These are phyloP conservation scores for Eublepharis macularius DNA, from an alignment of 2,113 vertebrate genomes.

Conservation along the genomic window DNA sequence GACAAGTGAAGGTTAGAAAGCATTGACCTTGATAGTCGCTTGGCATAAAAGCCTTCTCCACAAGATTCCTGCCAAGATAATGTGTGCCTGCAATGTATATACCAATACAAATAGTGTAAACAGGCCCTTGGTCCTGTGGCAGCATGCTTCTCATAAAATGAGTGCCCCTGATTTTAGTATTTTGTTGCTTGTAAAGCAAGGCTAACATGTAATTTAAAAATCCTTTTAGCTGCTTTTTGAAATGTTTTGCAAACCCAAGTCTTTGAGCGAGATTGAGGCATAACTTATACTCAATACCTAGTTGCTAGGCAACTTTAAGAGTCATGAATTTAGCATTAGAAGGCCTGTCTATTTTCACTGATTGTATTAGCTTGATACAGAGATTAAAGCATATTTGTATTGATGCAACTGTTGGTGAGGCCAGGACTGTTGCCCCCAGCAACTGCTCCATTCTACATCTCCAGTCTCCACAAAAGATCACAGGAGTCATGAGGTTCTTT, in stretches of 20 bases:
- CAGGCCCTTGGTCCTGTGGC: not conserved
- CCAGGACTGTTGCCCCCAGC: slow-evolving; percentile 22
- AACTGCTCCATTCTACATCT: slow-evolving; percentile 12
- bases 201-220: not conserved
- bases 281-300: not conserved
- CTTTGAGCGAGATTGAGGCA: not conserved
- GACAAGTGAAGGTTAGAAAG: slow-evolving; percentile 43
- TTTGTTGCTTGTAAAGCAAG: not conserved
- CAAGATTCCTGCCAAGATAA: slow-evolving; percentile 33
- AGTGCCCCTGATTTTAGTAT: slow-evolving; percentile 9
- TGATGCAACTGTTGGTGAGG: not conserved
- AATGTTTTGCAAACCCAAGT: not conserved
- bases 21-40: slow-evolving; percentile 43
- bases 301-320: slow-evolving; percentile 25
- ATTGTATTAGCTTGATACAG: not conserved
- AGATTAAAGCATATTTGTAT: not conserved
- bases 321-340: not conserved
- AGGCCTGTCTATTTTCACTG: not conserved
- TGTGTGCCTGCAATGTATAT: not conserved
- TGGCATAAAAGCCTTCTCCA: not conserved
- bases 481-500: not conserved
- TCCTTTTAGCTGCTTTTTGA: slow-evolving; percentile 18
- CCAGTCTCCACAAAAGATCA: not conserved
- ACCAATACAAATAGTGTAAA: not conserved
- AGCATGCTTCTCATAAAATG: not conserved